Base-by-base conservation (phyloP, 1,140 invertebrate species). In the Physella acuta region DNA sequence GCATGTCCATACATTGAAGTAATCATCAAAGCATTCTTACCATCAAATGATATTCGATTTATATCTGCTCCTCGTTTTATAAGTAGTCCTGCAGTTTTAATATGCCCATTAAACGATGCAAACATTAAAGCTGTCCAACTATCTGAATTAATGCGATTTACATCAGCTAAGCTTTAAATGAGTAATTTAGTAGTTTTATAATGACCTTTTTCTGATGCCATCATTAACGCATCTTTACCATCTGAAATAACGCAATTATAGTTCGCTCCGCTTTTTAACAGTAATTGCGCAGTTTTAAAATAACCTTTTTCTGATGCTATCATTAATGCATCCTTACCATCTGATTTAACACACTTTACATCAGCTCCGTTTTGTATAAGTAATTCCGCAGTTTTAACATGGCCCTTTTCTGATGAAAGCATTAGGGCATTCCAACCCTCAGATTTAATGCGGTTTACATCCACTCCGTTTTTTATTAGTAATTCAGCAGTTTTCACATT, bases 41-140 rank as follows among this genome's bases (percentile, higher is more conserved):
- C 58, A 16, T 24, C 34, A 28, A 2, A 8, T 36, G 30, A 34
- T 5, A 2, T 8, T 17, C 8, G 28, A 24, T 60, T 36, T 2
- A 60, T 33, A 37, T 36, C 34, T 11, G 58, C 58, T 5, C 58
- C 58, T 1, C n/a, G 31, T 17, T 36, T 33, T 8, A 60, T 20
- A 60, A 60, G 58, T 2, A 60, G 24, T 1, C 4, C 34, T 17
- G 37, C 31, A 11, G 28, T 33, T 28, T 36, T n/a, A 3, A 26
- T 4, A 37, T 60, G 31, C 5, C 31, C 58, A 34, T 24, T 8
- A 34, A 34, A 34, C 8, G 58, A 60, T 33, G 58, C 58, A 16
- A 33, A 34, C 58, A 60, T 60, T 5, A 60, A 36, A 4, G 58
- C 58, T 37, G 58, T 34, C 20, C 30, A 60, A 37, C 34, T 34